Conservation (phyloP, 1,140 invertebrate genomes). For the Medauroidea extradentata region DNA sequence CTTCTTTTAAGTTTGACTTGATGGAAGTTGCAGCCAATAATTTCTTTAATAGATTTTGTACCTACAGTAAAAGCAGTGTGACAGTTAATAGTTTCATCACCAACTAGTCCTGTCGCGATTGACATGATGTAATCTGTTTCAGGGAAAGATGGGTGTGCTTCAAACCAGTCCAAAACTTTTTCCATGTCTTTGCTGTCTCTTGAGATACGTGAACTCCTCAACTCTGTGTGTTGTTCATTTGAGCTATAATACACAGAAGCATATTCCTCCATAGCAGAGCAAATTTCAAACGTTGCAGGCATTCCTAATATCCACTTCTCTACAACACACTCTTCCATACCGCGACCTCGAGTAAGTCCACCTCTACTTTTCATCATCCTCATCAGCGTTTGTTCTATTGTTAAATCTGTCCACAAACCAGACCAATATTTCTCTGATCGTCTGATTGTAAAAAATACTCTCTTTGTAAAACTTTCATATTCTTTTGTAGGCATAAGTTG, state of each 20-base stretch:
- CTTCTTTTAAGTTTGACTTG: too few species aligned
- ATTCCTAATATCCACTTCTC: constrained; percentile 4
- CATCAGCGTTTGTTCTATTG: constrained; percentile 10
- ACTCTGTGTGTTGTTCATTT: too few species aligned
- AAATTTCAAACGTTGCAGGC: too few species aligned
- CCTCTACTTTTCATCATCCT: constrained; percentile 8
- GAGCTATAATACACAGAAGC: too few species aligned
- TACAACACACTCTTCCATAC: neutral
- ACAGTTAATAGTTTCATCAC: constrained; percentile 26
- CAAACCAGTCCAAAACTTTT: too few species aligned
- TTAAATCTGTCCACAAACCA: constrained; percentile 5
- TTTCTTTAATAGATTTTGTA: too few species aligned
- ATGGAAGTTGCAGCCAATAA: too few species aligned
- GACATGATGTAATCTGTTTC: constrained; percentile 28
- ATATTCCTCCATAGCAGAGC: too few species aligned
- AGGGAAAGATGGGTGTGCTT: constrained; percentile 24
- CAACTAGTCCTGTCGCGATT: constrained; percentile 27
- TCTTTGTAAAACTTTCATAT: too few species aligned
- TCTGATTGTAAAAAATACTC: constrained; percentile 6
- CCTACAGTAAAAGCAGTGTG: constrained; percentile 24
- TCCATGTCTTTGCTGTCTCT: too few species aligned
- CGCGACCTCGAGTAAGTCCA: neutral
- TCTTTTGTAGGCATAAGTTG: too few species aligned
- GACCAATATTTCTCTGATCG: neutral
- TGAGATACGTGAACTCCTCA: too few species aligned